phyloP scores from a whole-genome alignment of 2,888 invertebrate genomes.

The Lasioglossum pauxillum region DNA sequence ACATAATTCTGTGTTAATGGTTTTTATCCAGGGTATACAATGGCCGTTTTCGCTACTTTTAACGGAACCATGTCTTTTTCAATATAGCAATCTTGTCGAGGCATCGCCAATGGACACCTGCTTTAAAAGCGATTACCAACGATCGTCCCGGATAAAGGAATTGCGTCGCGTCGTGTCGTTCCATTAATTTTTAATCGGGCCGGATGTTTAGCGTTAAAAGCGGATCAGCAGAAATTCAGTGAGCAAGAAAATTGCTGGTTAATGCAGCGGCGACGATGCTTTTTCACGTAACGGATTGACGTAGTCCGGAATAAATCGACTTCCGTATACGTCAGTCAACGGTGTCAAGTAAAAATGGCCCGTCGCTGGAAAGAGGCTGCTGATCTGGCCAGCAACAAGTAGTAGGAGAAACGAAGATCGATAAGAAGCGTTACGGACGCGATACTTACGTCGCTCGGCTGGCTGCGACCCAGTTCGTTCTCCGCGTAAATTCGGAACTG shows the following conservation, averaged over 20 bases:
- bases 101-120: no score
- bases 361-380: background rate
- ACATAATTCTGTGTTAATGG: no score
- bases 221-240: conserved; percentile 16
- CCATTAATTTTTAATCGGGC: conserved; percentile 34
- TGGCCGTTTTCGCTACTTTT: no score
- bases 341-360: background rate
- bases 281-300: background rate
- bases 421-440: background rate
- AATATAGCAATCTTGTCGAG: no score
- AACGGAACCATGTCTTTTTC: no score
- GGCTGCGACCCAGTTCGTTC: conserved; percentile 94
- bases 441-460: conserved; percentile 90
- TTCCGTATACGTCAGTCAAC: background rate
- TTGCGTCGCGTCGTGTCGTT: background rate
- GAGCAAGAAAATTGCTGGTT: conserved; percentile 34
- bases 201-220: background rate
- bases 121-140: background rate
- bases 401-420: conserved; percentile 23
- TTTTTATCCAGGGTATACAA: no score
- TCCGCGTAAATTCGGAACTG: conserved; percentile 95
- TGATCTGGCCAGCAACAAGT: conserved; percentile 14
- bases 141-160: background rate
- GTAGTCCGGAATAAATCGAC: conserved; percentile 15
- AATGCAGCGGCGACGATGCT: background rate